These are phyloP conservation scores for Anthopleura sola DNA, from an alignment of 64 coral and sea anemone genomes.

Conservation along the genomic window DNA sequence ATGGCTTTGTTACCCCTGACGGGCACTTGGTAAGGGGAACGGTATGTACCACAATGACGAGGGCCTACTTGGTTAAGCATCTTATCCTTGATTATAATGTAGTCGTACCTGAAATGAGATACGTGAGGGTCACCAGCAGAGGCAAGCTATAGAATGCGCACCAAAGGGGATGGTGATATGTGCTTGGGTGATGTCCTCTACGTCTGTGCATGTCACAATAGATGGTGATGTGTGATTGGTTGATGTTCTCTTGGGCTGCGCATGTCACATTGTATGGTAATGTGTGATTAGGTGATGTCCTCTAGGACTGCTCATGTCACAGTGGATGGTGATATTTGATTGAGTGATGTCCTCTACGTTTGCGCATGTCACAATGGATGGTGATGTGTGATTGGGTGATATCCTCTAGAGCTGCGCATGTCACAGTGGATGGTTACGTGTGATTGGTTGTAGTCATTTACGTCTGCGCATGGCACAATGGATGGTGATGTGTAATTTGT, in stretches of 20 bases:
- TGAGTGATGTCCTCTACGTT: no score
- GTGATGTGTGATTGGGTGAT: neutral
- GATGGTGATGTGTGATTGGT: neutral
- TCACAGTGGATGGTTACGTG: neutral
- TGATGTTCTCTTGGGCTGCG: neutral
- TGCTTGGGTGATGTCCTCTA: neutral
- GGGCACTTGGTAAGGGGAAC: neutral
- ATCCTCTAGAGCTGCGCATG: neutral
- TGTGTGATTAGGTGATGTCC: no score
- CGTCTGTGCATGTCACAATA: neutral
- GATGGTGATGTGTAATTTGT: neutral
- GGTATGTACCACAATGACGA: conserved; percentile 16
- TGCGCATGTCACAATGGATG: neutral
- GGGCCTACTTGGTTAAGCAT: conserved; percentile 11
- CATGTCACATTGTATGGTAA: no score
- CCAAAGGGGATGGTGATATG: no score
- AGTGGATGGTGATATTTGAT: neutral
- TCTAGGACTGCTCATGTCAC: neutral
- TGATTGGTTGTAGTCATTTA: neutral
- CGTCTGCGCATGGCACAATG: neutral
- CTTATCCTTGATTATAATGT: conserved; percentile 20
- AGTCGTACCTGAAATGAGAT: neutral
- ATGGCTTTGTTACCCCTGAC: conserved; percentile 3
- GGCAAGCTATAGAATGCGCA: neutral
- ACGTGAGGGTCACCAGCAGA: neutral